Conservation (phyloP, 2,113 vertebrate genomes). For the Melanerpes aurifrons region DNA sequence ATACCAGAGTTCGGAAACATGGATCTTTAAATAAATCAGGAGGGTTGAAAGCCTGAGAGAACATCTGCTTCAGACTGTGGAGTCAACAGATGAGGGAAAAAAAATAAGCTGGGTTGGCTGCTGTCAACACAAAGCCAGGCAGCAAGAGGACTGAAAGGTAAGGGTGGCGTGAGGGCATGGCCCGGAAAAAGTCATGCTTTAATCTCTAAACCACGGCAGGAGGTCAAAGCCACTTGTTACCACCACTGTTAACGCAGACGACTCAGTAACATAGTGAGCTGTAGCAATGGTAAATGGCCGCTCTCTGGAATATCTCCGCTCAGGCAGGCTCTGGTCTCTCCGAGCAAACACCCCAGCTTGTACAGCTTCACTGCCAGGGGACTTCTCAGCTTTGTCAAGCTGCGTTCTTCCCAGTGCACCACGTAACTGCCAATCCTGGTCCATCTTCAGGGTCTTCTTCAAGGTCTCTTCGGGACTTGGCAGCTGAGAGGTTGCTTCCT, state of each 20-base stretch:
- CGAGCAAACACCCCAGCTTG: slow-evolving; percentile 66
- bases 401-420: slow-evolving; percentile 10
- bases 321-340: slow-evolving; percentile 77
- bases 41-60: slow-evolving; percentile 58
- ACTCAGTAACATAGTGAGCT: slow-evolving; percentile 80
- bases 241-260: slow-evolving; percentile 82
- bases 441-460: slow-evolving; percentile 48
- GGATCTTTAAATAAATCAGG: slow-evolving; percentile 64
- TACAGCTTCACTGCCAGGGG: slow-evolving; percentile 52
- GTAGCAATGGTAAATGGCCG: slow-evolving; percentile 77
- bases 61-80: slow-evolving; percentile 48
- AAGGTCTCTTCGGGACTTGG: slow-evolving; percentile 75
- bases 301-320: slow-evolving; percentile 79
- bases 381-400: slow-evolving; percentile 36
- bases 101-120: slow-evolving; percentile 75
- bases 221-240: slow-evolving; percentile 80
- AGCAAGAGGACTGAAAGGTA: slow-evolving; percentile 70
- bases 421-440: slow-evolving; percentile 24
- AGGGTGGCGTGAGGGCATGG: slow-evolving; percentile 73
- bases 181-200: slow-evolving; percentile 79
- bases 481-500: slow-evolving; percentile 79
- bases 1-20: slow-evolving; percentile 40
- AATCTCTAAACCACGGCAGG: slow-evolving; percentile 64
- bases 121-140: slow-evolving; percentile 81
- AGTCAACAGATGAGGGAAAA: slow-evolving; percentile 55